Evolutionary conservation across 2,113 vertebrate species (phyloP), one percentile per base, ranked within the genome.

Genomic region (Mungos mungo): DNA sequence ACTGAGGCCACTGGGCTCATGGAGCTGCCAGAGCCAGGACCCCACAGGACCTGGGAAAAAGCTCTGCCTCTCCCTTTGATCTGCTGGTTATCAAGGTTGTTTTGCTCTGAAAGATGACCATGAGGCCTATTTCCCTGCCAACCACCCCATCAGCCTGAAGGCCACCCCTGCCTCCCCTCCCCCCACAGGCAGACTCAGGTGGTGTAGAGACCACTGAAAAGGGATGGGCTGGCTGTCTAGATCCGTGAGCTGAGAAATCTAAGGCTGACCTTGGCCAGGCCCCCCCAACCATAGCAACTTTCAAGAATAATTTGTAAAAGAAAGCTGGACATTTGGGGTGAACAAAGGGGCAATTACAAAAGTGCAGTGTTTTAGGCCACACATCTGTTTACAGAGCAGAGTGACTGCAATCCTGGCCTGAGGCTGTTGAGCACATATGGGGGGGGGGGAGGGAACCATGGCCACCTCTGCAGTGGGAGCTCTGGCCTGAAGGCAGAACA

Each of bases 291-390:
- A 50, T 5, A 90, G 93, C 35, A n/a, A 50, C 18, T 80, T 76
- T 90, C 33, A 89, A 93, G 81, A 94, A 12, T 60, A 52, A 88
- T 93, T 96, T 92, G 31, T 92, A 45, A 85, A 66, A 93, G 54
- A 45, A 80, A 97, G 63, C 90, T 93, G 41, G 45, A 57, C 60
- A 14, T 91, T 47, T 71, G 33, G 79, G 25, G 65, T 81, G 79
- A 96, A 69, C 60, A 89, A 72, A 89, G 13, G 33, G 77, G 47
- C 81, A 63, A 15, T 84, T 88, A 79, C 71, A 91, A 18, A 95
- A 90, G 92, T 72, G 63, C 74, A 69, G 15, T 33, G 54, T 66
- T 94, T 85, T 35, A 86, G 94, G 66, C 25, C 74, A 66, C 29
- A 68, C 0, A 33, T 72, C 23, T 57, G 66, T 71, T 97, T 80